Evolutionary conservation across 2,888 invertebrate species (phyloP), one percentile per base, ranked within the genome.

Genomic region (Bibio marci): DNA sequence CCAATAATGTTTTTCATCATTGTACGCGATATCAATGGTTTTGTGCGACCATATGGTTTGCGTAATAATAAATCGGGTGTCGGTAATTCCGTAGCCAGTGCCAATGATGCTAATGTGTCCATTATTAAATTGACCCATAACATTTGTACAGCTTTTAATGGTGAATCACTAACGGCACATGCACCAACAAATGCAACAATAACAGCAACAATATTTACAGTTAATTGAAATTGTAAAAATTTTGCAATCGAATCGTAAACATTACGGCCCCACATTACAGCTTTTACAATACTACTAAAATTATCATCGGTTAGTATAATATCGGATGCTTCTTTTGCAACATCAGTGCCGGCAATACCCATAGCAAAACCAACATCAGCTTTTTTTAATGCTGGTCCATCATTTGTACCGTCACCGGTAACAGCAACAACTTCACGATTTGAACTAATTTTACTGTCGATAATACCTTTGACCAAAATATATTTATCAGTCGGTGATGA

Each of bases 1-100:
- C 95, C 95, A 48, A 97, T 71, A 63, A 98, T 98, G 64, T 98
- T 98, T 70, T 98, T 97, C 87, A 92, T 91, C 85, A 98, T 98
- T 59, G 88, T 91, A 61, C 92, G 78, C 41, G 88, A 90, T 64
- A 97, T 95, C 51, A 97, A 80, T 44, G 95, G 88, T 69, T 94
- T 95, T 62, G 95, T 97, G 53, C 97, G 79, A 46, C 95, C 97
- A 63, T 97, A 97, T 1, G 97, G 97, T 65, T 90, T 94, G 52
- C 95, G 76, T 52, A 82, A 71, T 49, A 97, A 71, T 50, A 97
- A 73, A 65, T 92, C 92, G 14, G 85, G 73, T 19, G 94, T 92
- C 30, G 95, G 95, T 70, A 92, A 70, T 69, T 97, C 95, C 5
- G 95, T 97, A 50, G 95, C 95, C 54, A 97, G 72, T 41, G 95